Conservation (phyloP, 2,888 invertebrate genomes). For the Phytoseiulus persimilis region DNA sequence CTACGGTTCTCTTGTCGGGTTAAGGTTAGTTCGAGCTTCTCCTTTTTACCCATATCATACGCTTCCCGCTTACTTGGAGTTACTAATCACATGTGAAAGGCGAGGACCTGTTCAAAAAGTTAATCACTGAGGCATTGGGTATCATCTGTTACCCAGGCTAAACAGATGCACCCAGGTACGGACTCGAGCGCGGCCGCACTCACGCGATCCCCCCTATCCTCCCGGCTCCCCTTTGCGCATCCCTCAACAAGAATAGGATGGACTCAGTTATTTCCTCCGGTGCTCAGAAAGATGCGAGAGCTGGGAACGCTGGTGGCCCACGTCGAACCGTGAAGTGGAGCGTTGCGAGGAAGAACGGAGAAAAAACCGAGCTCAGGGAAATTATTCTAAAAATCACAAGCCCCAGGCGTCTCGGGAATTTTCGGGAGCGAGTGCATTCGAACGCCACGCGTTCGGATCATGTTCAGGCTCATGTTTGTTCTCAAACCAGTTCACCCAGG, state of each 20-base stretch:
- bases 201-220: neutral
- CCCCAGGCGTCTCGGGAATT: neutral
- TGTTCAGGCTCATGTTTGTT: neutral
- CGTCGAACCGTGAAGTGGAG: too few species aligned
- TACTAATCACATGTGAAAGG: neutral
- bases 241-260: neutral
- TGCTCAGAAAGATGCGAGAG: too few species aligned
- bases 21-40: neutral
- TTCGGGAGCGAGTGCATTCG: neutral
- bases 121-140: constrained; percentile 26
- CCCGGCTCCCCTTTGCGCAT: neutral
- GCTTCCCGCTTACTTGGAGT: neutral
- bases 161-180: constrained; percentile 32
- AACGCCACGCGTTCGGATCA: neutral
- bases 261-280: neutral
- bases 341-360: neutral
- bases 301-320: too few species aligned
- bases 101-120: constrained; percentile 30
- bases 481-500: neutral
- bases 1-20: neutral
- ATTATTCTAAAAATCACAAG: neutral
- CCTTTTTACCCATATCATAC: neutral
- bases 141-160: constrained; percentile 11
- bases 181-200: neutral
- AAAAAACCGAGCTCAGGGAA: neutral